phyloP scores from a whole-genome alignment of 2,797 vertebrate species.

The Myotis planiceps region DNA sequence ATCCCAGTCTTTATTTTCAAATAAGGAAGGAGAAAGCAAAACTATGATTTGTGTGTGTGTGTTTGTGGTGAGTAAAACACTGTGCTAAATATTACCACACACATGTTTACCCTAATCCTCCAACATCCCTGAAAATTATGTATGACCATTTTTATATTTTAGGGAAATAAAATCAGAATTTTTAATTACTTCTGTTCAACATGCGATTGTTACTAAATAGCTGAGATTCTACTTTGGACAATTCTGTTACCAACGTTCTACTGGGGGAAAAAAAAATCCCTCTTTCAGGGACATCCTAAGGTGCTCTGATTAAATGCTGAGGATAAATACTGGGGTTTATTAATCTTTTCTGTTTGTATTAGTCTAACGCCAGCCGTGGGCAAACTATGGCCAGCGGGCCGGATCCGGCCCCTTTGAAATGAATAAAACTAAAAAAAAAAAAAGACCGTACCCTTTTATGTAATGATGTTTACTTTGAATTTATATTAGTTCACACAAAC shows the following conservation, averaged over 20 bases:
- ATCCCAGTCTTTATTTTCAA: neutral
- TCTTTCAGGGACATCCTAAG: neutral
- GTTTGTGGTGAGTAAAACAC: neutral
- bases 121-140: neutral
- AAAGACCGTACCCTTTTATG: no score
- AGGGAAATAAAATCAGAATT: neutral
- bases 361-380: no score
- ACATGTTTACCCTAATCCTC: neutral
- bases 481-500: no score
- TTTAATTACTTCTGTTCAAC: neutral
- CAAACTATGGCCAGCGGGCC: no score
- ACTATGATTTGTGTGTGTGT: neutral
- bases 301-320: neutral
- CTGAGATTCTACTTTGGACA: neutral
- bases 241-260: neutral
- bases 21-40: neutral
- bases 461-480: no score
- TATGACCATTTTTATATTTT: neutral
- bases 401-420: no score
- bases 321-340: neutral
- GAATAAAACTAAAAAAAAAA: no score
- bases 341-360: neutral
- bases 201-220: neutral
- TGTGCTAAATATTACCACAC: neutral
- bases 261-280: neutral